A percentile compares a stretch with the other conserved stretches of the same genome.
phyloP scores from a whole-genome alignment of 92 coral and sea anemone genomes.

The Metridium senile region DNA sequence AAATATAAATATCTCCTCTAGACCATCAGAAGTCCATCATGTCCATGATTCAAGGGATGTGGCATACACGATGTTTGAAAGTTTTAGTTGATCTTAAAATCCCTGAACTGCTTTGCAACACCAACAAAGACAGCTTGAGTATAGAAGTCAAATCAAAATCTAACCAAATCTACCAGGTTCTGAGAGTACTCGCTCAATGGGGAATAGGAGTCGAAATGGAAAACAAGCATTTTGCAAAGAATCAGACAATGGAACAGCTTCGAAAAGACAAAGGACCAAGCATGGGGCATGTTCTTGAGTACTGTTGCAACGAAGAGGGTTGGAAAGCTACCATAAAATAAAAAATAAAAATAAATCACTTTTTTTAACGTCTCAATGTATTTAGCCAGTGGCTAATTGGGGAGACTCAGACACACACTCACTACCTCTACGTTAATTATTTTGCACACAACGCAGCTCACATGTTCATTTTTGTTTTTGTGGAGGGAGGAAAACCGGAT shows the following conservation, averaged over 20 bases:
- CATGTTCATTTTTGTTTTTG: no score
- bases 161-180: slow-evolving; percentile 26
- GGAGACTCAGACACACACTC: no score
- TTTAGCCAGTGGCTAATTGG: no score
- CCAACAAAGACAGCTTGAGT: slow-evolving; percentile 15
- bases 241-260: slow-evolving; percentile 34
- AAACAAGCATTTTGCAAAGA: slow-evolving; percentile 31
- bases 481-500: no score
- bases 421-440: no score
- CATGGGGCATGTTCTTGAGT: slow-evolving; percentile 32
- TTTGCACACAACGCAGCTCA: no score
- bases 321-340: background rate
- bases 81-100: slow-evolving; percentile 29
- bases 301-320: background rate
- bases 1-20: background rate
- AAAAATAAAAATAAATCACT: no score
- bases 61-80: slow-evolving; percentile 35
- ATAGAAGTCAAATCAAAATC: slow-evolving; percentile 29
- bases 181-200: slow-evolving; percentile 39
- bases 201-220: slow-evolving; percentile 38
- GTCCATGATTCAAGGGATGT: slow-evolving; percentile 45
- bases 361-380: no score
- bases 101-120: slow-evolving; percentile 38
- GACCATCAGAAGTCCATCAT: slow-evolving; percentile 5
- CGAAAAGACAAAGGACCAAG: slow-evolving; percentile 41